Evolutionary conservation across 2,113 vertebrate genomes (phyloP).

Genomic region (Amphilophus citrinellus): DNA sequence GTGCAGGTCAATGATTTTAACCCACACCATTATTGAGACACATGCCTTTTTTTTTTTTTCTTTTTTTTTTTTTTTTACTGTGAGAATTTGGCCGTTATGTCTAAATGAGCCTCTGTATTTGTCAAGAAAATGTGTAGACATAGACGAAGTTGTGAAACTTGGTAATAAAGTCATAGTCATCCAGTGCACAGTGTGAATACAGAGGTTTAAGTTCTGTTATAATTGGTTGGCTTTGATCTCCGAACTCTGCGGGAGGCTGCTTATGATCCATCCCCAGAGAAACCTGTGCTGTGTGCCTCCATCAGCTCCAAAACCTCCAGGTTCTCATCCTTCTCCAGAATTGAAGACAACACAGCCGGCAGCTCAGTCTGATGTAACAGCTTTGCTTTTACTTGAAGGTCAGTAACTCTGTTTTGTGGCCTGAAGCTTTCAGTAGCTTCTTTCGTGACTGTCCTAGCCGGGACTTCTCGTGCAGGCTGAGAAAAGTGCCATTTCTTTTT

Average conservation of each 20-base stretch:
- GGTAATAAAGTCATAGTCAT: neutral
- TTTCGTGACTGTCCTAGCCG: neutral
- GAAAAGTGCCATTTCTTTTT: neutral
- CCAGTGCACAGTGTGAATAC: constrained; percentile 24
- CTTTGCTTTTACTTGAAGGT: constrained; percentile 50
- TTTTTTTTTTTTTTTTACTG: neutral
- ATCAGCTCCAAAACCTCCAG: constrained; percentile 24
- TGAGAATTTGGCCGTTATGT: neutral
- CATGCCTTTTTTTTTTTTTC: constrained; percentile 15
- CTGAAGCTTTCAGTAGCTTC: neutral
- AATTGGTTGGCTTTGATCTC: constrained; percentile 70
- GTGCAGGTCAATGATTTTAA: constrained; percentile 53
- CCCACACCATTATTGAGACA: constrained; percentile 21
- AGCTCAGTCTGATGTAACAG: constrained; percentile 48
- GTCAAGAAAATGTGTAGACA: neutral
- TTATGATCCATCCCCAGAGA: constrained; percentile 52
- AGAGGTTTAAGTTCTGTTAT: constrained; percentile 32
- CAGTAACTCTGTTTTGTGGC: constrained; percentile 12
- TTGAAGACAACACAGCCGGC: constrained; percentile 16
- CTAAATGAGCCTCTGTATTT: neutral
- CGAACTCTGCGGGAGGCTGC: constrained; percentile 52
- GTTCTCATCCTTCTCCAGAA: constrained; percentile 44
- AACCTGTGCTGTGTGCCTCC: constrained; percentile 24
- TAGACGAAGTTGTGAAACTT: neutral
- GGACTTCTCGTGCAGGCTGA: neutral